Evolutionary conservation across 2,113 vertebrate genomes (phyloP).

Genomic region (Hippoglossus stenolepis): DNA sequence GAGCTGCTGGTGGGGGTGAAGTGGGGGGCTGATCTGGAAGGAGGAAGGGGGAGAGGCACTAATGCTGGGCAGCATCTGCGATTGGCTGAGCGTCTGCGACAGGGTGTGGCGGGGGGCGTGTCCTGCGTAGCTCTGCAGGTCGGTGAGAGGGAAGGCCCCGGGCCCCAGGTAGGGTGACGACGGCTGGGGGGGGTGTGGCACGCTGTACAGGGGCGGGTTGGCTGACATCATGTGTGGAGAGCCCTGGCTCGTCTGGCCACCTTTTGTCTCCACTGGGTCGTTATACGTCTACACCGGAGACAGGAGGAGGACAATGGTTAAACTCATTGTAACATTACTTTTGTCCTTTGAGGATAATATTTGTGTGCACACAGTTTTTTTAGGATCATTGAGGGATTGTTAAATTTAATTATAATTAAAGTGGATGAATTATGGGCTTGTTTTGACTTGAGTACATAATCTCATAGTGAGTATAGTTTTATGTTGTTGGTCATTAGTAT

Average conservation of each 20-base stretch:
- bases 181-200: slow-evolving; percentile 89
- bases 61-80: slow-evolving; percentile 94
- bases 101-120: slow-evolving; percentile 90
- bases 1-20: slow-evolving; percentile 94
- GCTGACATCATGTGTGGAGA: slow-evolving; percentile 95
- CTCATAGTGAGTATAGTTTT: no score
- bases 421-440: no score
- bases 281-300: slow-evolving; percentile 87
- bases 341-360: background rate
- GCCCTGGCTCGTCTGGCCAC: slow-evolving; percentile 85
- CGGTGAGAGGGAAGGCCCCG: slow-evolving; percentile 91
- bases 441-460: no score
- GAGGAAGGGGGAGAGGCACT: slow-evolving; percentile 94
- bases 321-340: background rate
- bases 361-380: no score
- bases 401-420: background rate
- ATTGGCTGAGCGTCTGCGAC: slow-evolving; percentile 90
- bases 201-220: slow-evolving; percentile 91
- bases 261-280: slow-evolving; percentile 92
- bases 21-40: slow-evolving; percentile 95
- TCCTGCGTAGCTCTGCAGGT: slow-evolving; percentile 93
- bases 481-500: no score
- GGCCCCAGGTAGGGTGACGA: slow-evolving; percentile 92
- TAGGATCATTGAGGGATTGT: background rate
- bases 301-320: background rate